Percentiles rank a stretch among this genome's conserved stretches.
phyloP scores from a whole-genome alignment of 2,888 invertebrate genomes.

The Polietes domitor region DNA sequence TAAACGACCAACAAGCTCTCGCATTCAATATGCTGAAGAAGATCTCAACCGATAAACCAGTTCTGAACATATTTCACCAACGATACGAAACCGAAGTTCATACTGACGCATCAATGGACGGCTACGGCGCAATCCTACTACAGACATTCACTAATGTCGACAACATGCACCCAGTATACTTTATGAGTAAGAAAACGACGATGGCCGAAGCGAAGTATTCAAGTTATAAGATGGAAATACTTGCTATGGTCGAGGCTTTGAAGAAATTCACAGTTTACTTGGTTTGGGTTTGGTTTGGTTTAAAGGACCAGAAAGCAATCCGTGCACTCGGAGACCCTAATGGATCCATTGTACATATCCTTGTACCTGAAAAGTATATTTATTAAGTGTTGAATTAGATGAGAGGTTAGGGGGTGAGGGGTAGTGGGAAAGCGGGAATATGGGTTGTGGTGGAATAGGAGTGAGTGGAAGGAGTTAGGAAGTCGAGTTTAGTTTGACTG shows the following conservation, averaged over 20 bases:
- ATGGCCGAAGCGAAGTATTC: conserved; percentile 1
- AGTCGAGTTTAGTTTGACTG: no score
- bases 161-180: conserved; percentile 44
- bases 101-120: conserved; percentile 35
- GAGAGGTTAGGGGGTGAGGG: no score
- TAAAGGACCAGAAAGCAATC: no score
- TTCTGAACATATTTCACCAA: not conserved
- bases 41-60: not conserved
- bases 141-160: conserved; percentile 13
- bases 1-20: not conserved
- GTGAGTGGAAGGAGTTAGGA: no score
- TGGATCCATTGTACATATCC: no score
- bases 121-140: not conserved
- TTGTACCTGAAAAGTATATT: no score
- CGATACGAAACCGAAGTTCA: conserved; percentile 47
- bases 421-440: no score
- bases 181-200: conserved; percentile 50
- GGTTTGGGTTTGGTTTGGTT: no score
- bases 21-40: conserved; percentile 14
- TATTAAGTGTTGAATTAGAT: no score
- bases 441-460: no score
- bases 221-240: conserved; percentile 26
- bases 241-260: conserved; percentile 43
- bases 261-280: conserved; percentile 71
- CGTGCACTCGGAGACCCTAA: no score